Evolutionary conservation across 2,113 vertebrate species (phyloP).

Genomic region (Fulmarus glacialis): DNA sequence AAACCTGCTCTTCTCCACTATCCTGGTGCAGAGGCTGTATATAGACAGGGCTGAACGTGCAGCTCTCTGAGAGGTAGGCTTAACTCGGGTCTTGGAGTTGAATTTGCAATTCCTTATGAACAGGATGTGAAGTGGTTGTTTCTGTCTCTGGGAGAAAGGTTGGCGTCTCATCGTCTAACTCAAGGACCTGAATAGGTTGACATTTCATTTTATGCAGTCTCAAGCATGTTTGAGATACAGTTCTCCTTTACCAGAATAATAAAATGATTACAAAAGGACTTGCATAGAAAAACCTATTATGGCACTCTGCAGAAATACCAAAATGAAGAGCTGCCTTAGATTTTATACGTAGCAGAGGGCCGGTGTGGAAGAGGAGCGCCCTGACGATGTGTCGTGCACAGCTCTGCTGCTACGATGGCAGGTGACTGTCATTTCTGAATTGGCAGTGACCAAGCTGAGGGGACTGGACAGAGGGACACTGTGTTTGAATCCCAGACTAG

Average conservation of each 20-base stretch:
- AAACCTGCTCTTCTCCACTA: not conserved
- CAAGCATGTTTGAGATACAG: not conserved
- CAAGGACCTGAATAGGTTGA: not conserved
- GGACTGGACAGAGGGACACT: not conserved
- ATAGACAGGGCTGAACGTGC: not conserved
- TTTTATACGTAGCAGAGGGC: accelerated
- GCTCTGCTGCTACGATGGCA: not conserved
- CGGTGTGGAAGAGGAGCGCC: not conserved
- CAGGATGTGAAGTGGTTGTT: not conserved
- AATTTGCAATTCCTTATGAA: not conserved
- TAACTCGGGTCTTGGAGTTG: not conserved
- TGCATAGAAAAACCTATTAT: not conserved
- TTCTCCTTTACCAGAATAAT: not conserved
- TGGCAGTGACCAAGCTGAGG: not conserved
- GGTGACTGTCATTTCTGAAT: not conserved
- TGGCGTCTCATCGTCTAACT: not conserved
- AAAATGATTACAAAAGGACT: not conserved
- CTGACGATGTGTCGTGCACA: accelerated
- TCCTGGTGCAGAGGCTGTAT: not conserved
- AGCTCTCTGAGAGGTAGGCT: not conserved
- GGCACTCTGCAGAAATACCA: not conserved
- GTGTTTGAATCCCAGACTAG: not conserved
- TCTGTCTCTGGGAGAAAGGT: not conserved
- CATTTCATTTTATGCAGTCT: not conserved
- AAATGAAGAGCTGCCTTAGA: not conserved